phyloP scores from a whole-genome alignment of 2,113 vertebrate species.

The Antennarius striatus region DNA sequence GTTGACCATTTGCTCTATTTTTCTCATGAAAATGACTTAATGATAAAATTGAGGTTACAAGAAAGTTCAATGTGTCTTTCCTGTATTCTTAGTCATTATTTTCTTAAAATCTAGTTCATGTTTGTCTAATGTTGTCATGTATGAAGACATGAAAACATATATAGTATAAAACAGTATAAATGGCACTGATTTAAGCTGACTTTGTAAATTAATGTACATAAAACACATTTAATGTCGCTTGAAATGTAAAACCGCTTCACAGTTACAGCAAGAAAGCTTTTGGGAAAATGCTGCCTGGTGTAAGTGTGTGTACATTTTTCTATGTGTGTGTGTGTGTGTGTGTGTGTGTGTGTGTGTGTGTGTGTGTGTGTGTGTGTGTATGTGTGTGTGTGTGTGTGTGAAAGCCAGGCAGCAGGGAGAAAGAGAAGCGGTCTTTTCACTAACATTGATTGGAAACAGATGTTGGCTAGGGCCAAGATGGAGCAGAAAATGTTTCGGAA shows the following conservation, averaged over 20 bases:
- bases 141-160: background rate
- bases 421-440: slow-evolving; percentile 70
- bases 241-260: slow-evolving; percentile 6
- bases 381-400: slow-evolving; percentile 37
- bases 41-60: too few relatives aligned
- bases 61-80: too few relatives aligned
- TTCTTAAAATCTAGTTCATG: background rate
- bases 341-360: slow-evolving; percentile 14
- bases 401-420: slow-evolving; percentile 58
- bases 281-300: slow-evolving; percentile 6
- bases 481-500: slow-evolving; percentile 78
- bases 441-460: slow-evolving; percentile 85
- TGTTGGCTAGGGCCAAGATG: slow-evolving; percentile 75
- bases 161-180: background rate
- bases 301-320: background rate
- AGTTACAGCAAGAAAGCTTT: slow-evolving; percentile 23
- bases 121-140: background rate
- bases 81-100: too few relatives aligned
- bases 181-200: background rate
- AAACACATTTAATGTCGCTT: slow-evolving; percentile 1
- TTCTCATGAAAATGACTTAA: slow-evolving; percentile 26
- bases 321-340: slow-evolving; percentile 13
- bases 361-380: slow-evolving; percentile 28
- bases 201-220: background rate
- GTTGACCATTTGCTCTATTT: slow-evolving; percentile 37